These are phyloP conservation scores for Planococcus citri DNA, from an alignment of 1,140 invertebrate genomes.

Conservation along the genomic window DNA sequence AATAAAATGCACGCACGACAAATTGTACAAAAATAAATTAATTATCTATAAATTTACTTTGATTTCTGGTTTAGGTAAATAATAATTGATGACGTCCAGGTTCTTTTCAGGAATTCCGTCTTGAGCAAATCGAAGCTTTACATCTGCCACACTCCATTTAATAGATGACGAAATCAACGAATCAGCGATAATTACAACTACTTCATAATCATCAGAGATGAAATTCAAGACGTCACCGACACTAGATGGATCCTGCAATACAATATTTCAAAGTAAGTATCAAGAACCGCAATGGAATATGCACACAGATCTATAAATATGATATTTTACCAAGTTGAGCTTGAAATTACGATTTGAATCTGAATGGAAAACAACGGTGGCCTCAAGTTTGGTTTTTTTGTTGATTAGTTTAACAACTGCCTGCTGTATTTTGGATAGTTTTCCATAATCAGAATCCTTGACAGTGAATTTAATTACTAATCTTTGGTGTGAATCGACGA, in stretches of 20 bases:
- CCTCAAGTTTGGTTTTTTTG: slow-evolving; percentile 56
- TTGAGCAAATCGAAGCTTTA: slow-evolving; percentile 57
- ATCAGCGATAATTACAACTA: slow-evolving; percentile 84
- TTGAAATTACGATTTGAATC: slow-evolving; percentile 69
- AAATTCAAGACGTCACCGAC: slow-evolving; percentile 43
- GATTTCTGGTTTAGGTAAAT: slow-evolving; percentile 68
- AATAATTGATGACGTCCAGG: slow-evolving; percentile 28
- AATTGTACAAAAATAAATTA: background rate
- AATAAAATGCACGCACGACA: slow-evolving; percentile 9
- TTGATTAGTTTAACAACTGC: slow-evolving; percentile 73
- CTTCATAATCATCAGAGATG: slow-evolving; percentile 62
- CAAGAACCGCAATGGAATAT: too few relatives aligned
- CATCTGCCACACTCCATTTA: slow-evolving; percentile 66
- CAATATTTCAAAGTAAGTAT: too few relatives aligned
- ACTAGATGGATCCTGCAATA: background rate
- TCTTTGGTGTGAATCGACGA: slow-evolving; percentile 82
- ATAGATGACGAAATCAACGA: slow-evolving; percentile 78
- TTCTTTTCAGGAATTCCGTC: slow-evolving; percentile 31
- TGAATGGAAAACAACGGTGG: slow-evolving; percentile 86
- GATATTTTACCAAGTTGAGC: slow-evolving; percentile 60
- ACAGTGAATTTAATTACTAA: slow-evolving; percentile 69
- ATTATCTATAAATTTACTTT: slow-evolving; percentile 39
- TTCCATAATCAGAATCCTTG: slow-evolving; percentile 53
- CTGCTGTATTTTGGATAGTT: slow-evolving; percentile 72
- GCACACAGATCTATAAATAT: background rate